Base-by-base conservation (phyloP, 2,888 invertebrate species). In the Sinopyrophorus schimmeli region DNA sequence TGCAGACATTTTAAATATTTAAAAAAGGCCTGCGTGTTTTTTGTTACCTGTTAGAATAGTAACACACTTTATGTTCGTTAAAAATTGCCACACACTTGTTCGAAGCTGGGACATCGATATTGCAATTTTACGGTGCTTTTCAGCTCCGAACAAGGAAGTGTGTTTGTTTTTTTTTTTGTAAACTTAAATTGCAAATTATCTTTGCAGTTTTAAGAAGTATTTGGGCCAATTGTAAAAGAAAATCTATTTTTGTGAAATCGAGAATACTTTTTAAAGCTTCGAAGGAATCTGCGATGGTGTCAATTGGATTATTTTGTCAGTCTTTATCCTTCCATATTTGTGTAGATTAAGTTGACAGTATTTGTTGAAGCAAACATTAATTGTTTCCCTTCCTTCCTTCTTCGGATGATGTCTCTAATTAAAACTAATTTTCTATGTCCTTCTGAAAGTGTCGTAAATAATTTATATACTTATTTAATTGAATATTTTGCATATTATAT, bases 391-490 rank as follows among this genome's bases (percentile, higher is more conserved):
- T 48, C 31, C 31, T 42, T 38, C 24, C 28, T 18, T 16, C 31
- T 30, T 31, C 18, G 34, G 18, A 28, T 35, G 27, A 21, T n/a
- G 27, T 43, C 14, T 43, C 50, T 55, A 57, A 56, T 59, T 53
- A 59, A 57, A 31, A 59, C 53, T 56, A 47, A 38, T 58, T 59
- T 59, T 62, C 60, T 62, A 59, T 57, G 52, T 55, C 56, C 51
- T 41, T 54, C 47, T 31, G 14, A 43, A 35, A 23, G 28, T 43
- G 28, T 35, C 28, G 21, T 42, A 37, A n/a, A 57, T 58, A 57
- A 61, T 66, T 65, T 68, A 66, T 65, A 63, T 62, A 66, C 59
- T 60, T 66, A 64, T 63, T 66, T 65, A 64, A 63, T 61, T 61
- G 54, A 54, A 46, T 34, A 55, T 49, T 48, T 57, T 48, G 50